Evolutionary conservation across 2,797 vertebrate genomes (phyloP).

Genomic region (Coilia nasus): DNA sequence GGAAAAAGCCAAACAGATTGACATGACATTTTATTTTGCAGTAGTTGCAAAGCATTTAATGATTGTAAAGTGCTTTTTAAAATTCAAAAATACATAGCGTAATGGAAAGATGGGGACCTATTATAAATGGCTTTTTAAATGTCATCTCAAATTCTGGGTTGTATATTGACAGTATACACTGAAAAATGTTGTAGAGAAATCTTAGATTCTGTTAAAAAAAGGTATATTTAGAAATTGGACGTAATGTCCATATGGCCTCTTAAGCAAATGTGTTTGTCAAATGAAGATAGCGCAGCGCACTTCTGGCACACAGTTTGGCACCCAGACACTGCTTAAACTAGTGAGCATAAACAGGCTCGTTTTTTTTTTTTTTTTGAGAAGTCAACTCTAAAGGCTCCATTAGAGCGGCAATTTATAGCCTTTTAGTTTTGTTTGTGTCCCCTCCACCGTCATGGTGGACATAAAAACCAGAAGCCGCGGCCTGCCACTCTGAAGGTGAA

Average conservation of each 20-base stretch:
- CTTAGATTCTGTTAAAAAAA: neutral
- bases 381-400: slow-evolving; percentile 3
- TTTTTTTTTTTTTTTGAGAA: neutral
- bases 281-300: neutral
- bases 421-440: slow-evolving; percentile 21
- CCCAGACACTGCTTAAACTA: neutral
- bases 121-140: neutral
- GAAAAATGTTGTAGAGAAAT: neutral
- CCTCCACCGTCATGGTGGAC: slow-evolving; percentile 23
- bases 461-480: neutral
- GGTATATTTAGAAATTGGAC: neutral
- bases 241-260: neutral
- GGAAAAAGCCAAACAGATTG: neutral
- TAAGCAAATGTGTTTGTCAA: neutral
- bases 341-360: neutral
- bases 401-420: slow-evolving; percentile 11
- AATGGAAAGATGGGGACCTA: neutral
- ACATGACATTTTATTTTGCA: neutral
- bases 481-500: slow-evolving; percentile 30
- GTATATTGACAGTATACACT: neutral
- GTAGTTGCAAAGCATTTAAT: neutral
- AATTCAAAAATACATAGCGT: neutral
- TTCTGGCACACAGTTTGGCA: neutral
- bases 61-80: neutral
- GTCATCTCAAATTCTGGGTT: neutral